Percentiles rank a stretch among this genome's conserved stretches.
Conservation (phyloP, 2,113 vertebrate species). For the Arenaria interpres region DNA sequence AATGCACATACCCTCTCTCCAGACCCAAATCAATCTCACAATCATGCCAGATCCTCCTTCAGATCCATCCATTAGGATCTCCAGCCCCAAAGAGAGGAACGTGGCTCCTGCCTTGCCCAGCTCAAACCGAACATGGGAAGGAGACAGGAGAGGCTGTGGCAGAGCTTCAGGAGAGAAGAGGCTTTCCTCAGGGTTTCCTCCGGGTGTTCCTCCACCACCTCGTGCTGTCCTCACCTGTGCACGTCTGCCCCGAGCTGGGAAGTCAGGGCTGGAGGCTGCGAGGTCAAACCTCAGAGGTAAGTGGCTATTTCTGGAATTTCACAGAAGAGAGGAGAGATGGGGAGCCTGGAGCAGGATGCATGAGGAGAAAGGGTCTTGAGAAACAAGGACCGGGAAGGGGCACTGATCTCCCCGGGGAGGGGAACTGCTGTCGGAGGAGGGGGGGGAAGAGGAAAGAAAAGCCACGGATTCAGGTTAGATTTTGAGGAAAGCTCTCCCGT, state of each 20-base stretch:
- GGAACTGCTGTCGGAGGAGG: background rate
- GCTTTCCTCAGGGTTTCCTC: background rate
- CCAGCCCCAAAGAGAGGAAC: background rate
- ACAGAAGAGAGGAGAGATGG: accelerated
- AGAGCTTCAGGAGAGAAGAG: background rate
- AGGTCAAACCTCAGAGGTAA: background rate
- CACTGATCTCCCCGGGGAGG: accelerated
- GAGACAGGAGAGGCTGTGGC: background rate
- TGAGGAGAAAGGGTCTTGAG: accelerated
- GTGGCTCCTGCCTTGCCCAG: background rate
- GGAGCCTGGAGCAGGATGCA: background rate
- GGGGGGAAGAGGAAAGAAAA: background rate
- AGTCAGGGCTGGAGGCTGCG: background rate
- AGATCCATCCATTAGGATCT: background rate
- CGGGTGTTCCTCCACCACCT: background rate
- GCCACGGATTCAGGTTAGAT: background rate
- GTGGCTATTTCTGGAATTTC: slow-evolving; percentile 37
- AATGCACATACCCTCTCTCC: background rate
- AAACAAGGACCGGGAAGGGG: accelerated
- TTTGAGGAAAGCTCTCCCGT: accelerated
- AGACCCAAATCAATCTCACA: background rate
- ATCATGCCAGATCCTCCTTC: background rate
- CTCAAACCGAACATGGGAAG: accelerated
- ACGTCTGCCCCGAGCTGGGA: background rate
- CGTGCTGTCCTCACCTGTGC: background rate